Conservation (phyloP, 2,113 vertebrate species). For the Limnothrissa miodon region DNA sequence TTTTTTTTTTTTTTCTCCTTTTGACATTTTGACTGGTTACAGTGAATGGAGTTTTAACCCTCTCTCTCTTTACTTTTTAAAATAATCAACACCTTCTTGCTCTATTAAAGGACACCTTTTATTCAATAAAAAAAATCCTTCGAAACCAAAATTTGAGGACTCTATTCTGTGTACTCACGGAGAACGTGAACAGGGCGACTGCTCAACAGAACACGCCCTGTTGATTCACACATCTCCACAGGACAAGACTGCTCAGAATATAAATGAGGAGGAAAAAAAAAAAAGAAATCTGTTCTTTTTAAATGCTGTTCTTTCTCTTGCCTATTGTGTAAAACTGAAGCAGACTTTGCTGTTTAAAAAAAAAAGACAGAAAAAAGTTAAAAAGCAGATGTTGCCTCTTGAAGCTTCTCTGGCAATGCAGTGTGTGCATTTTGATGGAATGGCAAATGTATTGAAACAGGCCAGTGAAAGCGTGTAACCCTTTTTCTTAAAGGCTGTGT, state of each 20-base stretch:
- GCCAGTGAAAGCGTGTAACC: conserved; percentile 8
- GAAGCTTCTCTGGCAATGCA: conserved; percentile 51
- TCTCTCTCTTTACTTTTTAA: conserved; percentile 36
- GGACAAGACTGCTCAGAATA: conserved; percentile 47
- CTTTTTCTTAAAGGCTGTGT: conserved; percentile 9
- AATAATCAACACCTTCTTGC: conserved; percentile 52
- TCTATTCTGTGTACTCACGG: conserved; percentile 54
- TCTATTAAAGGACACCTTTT: conserved; percentile 62
- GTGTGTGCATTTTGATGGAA: conserved; percentile 37
- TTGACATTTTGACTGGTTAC: conserved; percentile 65
- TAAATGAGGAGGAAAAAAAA: not conserved
- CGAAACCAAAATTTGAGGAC: conserved; percentile 51
- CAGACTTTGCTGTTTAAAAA: conserved; percentile 10
- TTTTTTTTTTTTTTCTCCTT: conserved; percentile 32
- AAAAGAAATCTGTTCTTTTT: conserved; percentile 22
- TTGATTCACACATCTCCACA: not conserved
- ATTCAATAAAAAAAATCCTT: conserved; percentile 58
- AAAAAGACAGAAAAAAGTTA: not conserved
- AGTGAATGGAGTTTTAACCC: conserved; percentile 51
- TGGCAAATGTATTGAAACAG: conserved; percentile 8
- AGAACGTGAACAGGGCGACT: conserved; percentile 29
- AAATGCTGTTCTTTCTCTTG: conserved; percentile 14
- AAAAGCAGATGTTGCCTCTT: conserved; percentile 55
- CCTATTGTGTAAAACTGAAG: conserved; percentile 13
- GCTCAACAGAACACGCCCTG: not conserved